Evolutionary conservation across 2,113 vertebrate genomes (phyloP).

Genomic region (Serilophus lunatus): DNA sequence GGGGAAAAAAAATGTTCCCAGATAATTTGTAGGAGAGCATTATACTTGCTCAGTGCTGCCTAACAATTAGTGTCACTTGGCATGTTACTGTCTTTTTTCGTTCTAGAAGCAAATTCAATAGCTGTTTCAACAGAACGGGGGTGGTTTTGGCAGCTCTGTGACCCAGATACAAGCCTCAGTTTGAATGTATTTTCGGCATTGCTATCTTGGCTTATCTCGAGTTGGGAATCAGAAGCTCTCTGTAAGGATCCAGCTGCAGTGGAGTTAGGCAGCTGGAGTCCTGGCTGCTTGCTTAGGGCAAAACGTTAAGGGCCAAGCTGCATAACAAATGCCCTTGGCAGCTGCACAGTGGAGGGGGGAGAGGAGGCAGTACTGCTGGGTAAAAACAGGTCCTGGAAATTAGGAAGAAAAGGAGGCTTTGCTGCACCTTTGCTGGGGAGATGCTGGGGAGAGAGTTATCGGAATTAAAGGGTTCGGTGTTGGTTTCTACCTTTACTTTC

Average conservation of each 20-base stretch:
- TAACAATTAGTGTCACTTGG: slow-evolving; percentile 70
- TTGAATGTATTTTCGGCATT: slow-evolving; percentile 51
- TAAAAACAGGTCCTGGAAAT: not conserved
- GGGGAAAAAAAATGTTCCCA: not conserved
- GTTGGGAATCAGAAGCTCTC: slow-evolving; percentile 40
- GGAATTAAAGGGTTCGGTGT: not conserved
- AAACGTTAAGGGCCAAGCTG: slow-evolving; percentile 31
- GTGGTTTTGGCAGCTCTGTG: slow-evolving; percentile 58
- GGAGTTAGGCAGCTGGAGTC: slow-evolving; percentile 48
- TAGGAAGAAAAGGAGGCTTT: not conserved
- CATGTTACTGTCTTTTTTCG: slow-evolving; percentile 42
- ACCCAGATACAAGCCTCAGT: slow-evolving; percentile 52
- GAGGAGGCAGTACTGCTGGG: not conserved
- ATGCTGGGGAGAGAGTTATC: not conserved
- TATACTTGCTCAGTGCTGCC: slow-evolving; percentile 44
- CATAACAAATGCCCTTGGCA: slow-evolving; percentile 42
- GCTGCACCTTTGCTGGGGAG: not conserved
- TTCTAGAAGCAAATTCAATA: slow-evolving; percentile 64
- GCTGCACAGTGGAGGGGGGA: not conserved
- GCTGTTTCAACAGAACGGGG: slow-evolving; percentile 46
- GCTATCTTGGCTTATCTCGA: slow-evolving; percentile 42
- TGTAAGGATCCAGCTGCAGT: slow-evolving; percentile 57
- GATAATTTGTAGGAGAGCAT: slow-evolving; percentile 31
- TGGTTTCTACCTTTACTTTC: not conserved
- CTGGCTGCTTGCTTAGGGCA: slow-evolving; percentile 43